Conservation (phyloP, 1,140 invertebrate genomes). For the Lithobius niger region DNA sequence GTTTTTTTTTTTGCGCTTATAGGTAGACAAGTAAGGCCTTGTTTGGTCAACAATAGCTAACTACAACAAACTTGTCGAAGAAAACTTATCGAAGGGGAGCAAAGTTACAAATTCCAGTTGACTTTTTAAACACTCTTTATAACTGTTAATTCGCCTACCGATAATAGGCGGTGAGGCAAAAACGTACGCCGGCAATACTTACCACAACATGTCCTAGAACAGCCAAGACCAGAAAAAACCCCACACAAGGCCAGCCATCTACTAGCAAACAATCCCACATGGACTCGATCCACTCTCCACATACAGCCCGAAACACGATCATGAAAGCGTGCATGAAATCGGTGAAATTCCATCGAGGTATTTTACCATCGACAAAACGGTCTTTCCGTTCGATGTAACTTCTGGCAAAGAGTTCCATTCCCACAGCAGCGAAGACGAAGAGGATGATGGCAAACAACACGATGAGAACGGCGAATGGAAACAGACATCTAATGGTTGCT, state of each 20-base stretch:
- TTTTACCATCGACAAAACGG: conserved; percentile 25
- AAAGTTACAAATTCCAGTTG: too few species aligned
- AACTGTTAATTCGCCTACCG: too few species aligned
- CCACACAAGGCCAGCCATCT: conserved; percentile 80
- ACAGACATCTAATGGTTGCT: conserved; percentile 95
- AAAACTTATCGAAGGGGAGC: too few species aligned
- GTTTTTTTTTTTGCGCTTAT: too few species aligned
- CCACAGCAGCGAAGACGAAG: conserved; percentile 98
- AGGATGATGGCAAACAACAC: conserved; percentile 96
- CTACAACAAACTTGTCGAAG: too few species aligned
- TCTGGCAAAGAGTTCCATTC: conserved; percentile 94
- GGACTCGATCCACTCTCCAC: conserved; percentile 97
- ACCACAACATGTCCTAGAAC: conserved; percentile 97
- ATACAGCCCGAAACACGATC: conserved; percentile 94
- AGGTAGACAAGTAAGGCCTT: too few species aligned
- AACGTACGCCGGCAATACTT: too few species aligned
- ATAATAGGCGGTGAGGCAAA: too few species aligned
- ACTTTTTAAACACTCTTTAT: too few species aligned
- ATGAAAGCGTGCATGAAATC: conserved; percentile 98
- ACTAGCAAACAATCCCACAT: conserved; percentile 97
- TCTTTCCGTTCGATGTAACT: conserved; percentile 59
- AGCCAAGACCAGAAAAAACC: conserved; percentile 93
- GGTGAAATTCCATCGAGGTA: conserved; percentile 93
- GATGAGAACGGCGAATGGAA: conserved; percentile 92
- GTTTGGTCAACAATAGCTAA: too few species aligned